Conservation (phyloP, 2,888 invertebrate genomes). For the Drosophila cracens region DNA sequence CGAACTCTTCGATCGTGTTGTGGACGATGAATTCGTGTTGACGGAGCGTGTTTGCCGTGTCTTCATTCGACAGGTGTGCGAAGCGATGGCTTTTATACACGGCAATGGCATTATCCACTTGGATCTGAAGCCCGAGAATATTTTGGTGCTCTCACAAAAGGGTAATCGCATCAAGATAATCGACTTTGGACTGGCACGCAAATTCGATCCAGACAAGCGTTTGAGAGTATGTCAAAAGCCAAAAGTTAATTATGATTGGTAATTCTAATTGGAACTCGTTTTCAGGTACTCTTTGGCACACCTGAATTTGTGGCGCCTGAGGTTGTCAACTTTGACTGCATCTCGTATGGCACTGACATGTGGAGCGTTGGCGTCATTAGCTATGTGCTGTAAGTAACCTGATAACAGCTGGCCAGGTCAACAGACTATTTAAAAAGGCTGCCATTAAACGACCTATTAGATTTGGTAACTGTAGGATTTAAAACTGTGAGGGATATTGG, state of each 20-base stretch:
- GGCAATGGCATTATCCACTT: constrained; percentile 97
- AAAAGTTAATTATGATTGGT: too few species aligned
- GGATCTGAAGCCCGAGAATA: constrained; percentile 99
- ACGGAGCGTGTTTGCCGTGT: constrained; percentile 98
- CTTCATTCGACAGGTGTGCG: constrained; percentile 99
- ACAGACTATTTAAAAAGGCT: not conserved
- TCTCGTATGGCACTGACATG: constrained; percentile 98
- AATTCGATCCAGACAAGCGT: constrained; percentile 96
- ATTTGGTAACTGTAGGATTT: accelerated
- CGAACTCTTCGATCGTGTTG: constrained; percentile 98
- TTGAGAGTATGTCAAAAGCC: constrained; percentile 86
- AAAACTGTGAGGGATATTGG: too few species aligned
- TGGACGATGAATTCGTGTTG: constrained; percentile 98
- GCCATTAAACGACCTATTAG: not conserved
- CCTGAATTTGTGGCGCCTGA: constrained; percentile 99
- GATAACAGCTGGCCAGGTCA: not conserved
- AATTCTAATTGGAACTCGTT: not conserved
- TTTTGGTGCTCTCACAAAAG: constrained; percentile 96
- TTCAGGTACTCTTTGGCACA: constrained; percentile 95
- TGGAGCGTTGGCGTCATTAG: constrained; percentile 99
- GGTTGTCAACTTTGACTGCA: constrained; percentile 99
- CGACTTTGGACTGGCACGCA: constrained; percentile 98
- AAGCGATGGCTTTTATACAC: constrained; percentile 99
- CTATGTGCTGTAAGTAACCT: constrained; percentile 96
- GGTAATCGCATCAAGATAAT: constrained; percentile 99